These are phyloP conservation scores for Lutjanus argentimaculatus DNA, from an alignment of 2,797 vertebrate genomes.

Conservation along the genomic window DNA sequence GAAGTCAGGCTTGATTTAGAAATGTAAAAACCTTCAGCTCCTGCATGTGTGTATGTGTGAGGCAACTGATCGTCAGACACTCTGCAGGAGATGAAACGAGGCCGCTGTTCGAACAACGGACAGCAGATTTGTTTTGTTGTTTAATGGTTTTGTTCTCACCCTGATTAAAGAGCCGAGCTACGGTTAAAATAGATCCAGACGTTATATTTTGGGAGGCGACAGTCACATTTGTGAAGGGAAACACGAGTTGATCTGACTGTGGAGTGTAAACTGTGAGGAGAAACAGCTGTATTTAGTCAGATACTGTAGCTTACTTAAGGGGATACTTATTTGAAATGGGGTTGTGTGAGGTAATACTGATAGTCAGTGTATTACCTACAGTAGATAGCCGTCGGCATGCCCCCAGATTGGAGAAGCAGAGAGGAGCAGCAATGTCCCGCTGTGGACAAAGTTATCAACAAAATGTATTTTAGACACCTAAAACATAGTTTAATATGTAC, in stretches of 20 bases:
- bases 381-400: too few species aligned
- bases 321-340: too few species aligned
- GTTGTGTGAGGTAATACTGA: too few species aligned
- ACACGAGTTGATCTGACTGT: constrained; percentile 10
- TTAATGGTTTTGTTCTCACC: constrained; percentile 31
- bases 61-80: constrained; percentile 19
- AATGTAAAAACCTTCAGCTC: constrained; percentile 12
- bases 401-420: too few species aligned
- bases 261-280: constrained; percentile 6
- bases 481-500: too few species aligned
- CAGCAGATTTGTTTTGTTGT: constrained; percentile 2
- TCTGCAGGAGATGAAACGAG: constrained; percentile 19
- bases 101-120: neutral
- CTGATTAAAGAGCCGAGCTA: constrained; percentile 53
- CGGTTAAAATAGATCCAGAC: constrained; percentile 64
- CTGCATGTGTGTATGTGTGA: neutral
- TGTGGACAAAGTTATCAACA: too few species aligned
- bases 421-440: too few species aligned
- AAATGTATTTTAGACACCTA: too few species aligned
- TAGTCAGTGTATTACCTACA: too few species aligned
- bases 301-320: too few species aligned
- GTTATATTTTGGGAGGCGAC: constrained; percentile 57
- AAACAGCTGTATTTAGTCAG: neutral
- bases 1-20: constrained; percentile 47
- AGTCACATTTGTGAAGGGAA: constrained; percentile 21